phyloP scores from a whole-genome alignment of 37 sponge, comb jelly and placozoan species.

The Bolinopsis microptera region DNA sequence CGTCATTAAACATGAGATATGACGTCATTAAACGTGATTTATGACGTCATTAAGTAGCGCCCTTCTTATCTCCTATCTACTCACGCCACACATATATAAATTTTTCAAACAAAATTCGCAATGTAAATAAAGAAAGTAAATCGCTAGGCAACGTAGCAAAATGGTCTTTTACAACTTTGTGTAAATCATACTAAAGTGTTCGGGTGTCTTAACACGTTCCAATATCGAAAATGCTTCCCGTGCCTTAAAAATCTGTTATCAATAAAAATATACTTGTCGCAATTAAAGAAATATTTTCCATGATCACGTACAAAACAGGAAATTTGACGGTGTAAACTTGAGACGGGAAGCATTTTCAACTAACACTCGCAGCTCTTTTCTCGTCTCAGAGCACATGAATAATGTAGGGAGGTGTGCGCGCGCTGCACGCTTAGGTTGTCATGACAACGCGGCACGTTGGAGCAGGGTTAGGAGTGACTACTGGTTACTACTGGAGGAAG shows the following conservation, averaged over 20 bases:
- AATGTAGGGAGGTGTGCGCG: no score
- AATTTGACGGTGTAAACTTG: no score
- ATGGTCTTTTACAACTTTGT: no score
- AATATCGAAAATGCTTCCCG: neutral
- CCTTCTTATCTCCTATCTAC: neutral
- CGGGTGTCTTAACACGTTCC: neutral
- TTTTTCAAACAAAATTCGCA: neutral
- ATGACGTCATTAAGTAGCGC: neutral
- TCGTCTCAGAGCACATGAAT: neutral
- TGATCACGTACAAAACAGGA: no score
- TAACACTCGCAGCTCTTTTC: neutral
- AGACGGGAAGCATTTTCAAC: neutral
- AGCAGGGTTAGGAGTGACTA: constrained; percentile 12
- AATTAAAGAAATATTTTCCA: no score
- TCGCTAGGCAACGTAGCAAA: no score
- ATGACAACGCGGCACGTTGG: neutral
- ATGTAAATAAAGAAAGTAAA: neutral
- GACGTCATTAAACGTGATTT: no score
- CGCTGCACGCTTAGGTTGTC: neutral
- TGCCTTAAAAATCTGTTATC: no score
- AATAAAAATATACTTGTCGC: no score
- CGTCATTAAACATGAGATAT: no score
- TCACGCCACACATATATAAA: neutral
- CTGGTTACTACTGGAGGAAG: constrained; percentile 20
- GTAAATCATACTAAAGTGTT: neutral